These are phyloP conservation scores for Sabellastarte sp. DNA, from an alignment of 2,888 invertebrate species.

Conservation along the genomic window DNA sequence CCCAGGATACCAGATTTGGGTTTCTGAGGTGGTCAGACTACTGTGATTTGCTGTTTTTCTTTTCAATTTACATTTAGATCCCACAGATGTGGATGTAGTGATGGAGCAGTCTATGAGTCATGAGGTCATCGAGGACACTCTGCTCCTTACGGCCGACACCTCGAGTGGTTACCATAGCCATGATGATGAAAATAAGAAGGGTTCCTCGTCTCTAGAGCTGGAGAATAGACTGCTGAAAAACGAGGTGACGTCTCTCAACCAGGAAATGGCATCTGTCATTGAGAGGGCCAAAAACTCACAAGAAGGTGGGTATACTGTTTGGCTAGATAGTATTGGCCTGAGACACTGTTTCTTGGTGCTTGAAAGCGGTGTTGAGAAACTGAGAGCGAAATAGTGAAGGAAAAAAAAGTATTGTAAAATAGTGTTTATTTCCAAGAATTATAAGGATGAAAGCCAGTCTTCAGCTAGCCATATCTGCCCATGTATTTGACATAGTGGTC, in stretches of 20 bases:
- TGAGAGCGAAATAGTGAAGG: too few species aligned
- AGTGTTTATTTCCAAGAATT: too few species aligned
- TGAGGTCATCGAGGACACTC: not conserved
- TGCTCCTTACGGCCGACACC: conserved; percentile 6
- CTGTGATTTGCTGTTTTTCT: not conserved
- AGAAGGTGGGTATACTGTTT: conserved; percentile 61
- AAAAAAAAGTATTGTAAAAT: too few species aligned
- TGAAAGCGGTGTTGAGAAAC: too few species aligned
- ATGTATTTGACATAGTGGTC: too few species aligned
- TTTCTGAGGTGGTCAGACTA: too few species aligned
- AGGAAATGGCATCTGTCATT: conserved; percentile 62
- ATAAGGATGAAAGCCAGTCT: too few species aligned
- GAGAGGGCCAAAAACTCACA: conserved; percentile 62
- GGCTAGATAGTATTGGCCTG: too few species aligned
- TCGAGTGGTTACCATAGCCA: conserved; percentile 34
- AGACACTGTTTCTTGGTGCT: too few species aligned
- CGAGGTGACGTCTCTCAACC: conserved; percentile 63
- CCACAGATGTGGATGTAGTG: not conserved
- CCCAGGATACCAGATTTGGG: too few species aligned
- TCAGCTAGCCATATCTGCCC: too few species aligned
- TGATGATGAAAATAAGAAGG: conserved; percentile 26
- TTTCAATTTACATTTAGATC: not conserved
- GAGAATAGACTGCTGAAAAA: conserved; percentile 61
- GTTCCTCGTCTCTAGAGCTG: conserved; percentile 48
- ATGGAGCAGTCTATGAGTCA: too few species aligned